Percentiles rank a stretch among this genome's conserved stretches.
Conservation (phyloP, 2,888 invertebrate genomes). For the Leptinotarsa juncta region DNA sequence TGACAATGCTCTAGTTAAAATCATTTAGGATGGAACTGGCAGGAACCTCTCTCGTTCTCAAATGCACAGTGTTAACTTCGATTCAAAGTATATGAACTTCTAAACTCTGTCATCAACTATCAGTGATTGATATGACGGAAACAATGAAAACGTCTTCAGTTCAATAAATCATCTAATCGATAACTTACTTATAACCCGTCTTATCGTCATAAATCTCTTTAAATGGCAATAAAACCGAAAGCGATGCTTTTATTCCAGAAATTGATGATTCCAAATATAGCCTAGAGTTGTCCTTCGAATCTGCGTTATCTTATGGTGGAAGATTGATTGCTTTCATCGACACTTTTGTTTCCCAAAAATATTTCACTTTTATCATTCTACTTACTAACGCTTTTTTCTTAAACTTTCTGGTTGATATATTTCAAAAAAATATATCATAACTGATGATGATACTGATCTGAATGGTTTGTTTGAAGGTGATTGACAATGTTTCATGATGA, state of each 20-base stretch:
- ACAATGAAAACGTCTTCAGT: neutral
- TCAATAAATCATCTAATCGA: conserved; percentile 4
- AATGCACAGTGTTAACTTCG: too few species aligned
- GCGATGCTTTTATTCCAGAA: conserved; percentile 5
- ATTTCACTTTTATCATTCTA: neutral
- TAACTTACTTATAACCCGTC: neutral
- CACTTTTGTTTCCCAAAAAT: neutral
- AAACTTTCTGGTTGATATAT: neutral
- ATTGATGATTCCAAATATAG: conserved; percentile 10
- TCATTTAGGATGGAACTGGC: too few species aligned
- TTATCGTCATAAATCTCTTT: conserved; percentile 6
- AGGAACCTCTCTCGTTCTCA: too few species aligned
- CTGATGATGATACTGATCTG: neutral
- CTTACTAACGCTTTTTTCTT: neutral
- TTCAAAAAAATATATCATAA: too few species aligned
- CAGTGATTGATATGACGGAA: neutral
- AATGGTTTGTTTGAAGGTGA: neutral
- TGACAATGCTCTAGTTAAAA: too few species aligned
- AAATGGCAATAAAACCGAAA: neutral
- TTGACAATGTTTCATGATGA: too few species aligned
- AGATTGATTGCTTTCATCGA: conserved; percentile 5
- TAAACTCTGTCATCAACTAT: too few species aligned
- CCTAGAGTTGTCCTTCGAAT: neutral
- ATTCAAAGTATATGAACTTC: too few species aligned
- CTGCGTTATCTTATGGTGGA: neutral